These are phyloP conservation scores for Synergus japonicus DNA, from an alignment of 2,888 invertebrate genomes.

Conservation along the genomic window DNA sequence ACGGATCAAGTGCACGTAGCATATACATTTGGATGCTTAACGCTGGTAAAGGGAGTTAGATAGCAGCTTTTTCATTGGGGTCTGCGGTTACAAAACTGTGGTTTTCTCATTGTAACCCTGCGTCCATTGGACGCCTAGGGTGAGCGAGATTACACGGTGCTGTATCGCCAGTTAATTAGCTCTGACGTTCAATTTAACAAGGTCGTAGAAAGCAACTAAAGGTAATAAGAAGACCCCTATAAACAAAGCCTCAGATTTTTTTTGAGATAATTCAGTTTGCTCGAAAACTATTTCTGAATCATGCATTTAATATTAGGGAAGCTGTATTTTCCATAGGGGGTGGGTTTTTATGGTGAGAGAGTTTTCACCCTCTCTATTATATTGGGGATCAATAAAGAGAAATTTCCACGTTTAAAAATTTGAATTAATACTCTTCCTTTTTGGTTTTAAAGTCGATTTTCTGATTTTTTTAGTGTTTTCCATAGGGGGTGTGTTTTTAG, in stretches of 20 bases:
- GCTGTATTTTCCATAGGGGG: no score
- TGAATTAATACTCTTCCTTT: no score
- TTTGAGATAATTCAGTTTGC: not conserved
- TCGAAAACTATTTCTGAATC: no score
- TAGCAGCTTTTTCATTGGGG: conserved; percentile 13
- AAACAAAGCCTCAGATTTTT: not conserved
- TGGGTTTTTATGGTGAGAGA: no score
- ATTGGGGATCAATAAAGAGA: no score
- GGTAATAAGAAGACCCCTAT: not conserved
- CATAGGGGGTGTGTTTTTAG: no score
- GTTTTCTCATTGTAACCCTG: conserved; percentile 55
- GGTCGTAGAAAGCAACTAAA: conserved; percentile 41
- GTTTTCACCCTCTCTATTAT: no score
- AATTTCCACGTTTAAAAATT: no score
- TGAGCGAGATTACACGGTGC: conserved; percentile 62
- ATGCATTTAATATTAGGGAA: no score
- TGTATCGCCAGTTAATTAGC: conserved; percentile 66
- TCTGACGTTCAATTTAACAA: conserved; percentile 69
- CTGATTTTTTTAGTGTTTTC: no score
- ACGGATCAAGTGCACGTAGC: conserved; percentile 17
- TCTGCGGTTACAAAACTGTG: conserved; percentile 60
- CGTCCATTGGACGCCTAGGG: conserved; percentile 45
- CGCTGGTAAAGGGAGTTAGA: conserved; percentile 5
- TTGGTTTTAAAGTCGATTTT: no score
- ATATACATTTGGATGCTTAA: conserved; percentile 12